Conservation (phyloP, 2,797 vertebrate genomes). For the Muscicapa striata region DNA sequence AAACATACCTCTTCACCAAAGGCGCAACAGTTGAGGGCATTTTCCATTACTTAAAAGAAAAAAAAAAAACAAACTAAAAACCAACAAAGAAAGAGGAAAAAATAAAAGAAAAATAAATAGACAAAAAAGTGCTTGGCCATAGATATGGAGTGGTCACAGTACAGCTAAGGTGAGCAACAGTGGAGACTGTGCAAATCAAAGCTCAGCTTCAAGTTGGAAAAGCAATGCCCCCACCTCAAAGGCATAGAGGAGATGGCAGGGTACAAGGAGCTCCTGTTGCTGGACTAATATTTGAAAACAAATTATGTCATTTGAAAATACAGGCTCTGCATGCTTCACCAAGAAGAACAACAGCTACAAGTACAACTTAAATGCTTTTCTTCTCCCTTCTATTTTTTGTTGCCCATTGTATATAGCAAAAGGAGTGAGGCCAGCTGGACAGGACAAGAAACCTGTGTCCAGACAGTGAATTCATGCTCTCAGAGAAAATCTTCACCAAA, state of each 20-base stretch:
- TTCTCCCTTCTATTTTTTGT: neutral
- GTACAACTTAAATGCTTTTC: neutral
- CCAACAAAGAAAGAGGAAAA: neutral
- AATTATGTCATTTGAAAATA: neutral
- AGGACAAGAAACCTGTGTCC: neutral
- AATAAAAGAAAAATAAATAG: neutral
- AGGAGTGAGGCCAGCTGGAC: neutral
- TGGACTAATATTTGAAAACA: neutral
- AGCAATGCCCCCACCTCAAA: neutral
- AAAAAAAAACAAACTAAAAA: neutral
- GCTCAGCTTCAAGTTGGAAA: neutral
- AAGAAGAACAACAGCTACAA: neutral
- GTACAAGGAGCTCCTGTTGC: neutral
- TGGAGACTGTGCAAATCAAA: neutral
- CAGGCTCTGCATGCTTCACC: neutral
- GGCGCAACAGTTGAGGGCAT: neutral
- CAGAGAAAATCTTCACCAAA: neutral
- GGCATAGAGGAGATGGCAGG: neutral
- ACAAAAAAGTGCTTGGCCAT: neutral
- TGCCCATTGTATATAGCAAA: neutral
- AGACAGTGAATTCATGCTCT: neutral
- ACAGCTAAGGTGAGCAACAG: accelerated
- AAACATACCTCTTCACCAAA: neutral
- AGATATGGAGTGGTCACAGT: neutral
- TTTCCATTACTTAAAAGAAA: neutral